phyloP scores from a whole-genome alignment of 2,797 vertebrate genomes.

The Spinibarbus caldwelli region DNA sequence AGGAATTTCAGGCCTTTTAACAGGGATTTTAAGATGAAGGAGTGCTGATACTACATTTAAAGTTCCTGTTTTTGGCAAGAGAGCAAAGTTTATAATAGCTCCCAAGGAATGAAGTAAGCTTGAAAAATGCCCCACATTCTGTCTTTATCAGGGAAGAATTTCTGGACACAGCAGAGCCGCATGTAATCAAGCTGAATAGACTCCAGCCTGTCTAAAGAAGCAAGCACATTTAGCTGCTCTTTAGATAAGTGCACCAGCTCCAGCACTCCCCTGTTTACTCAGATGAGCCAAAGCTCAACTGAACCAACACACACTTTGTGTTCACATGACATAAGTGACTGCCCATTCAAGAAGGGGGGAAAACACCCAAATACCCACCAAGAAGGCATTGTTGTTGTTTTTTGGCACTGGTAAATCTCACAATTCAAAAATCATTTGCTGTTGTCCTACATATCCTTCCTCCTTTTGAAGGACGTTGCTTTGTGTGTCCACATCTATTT shows the following conservation, averaged over 20 bases:
- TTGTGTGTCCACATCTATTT: conserved; percentile 62
- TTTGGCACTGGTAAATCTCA: conserved; percentile 38
- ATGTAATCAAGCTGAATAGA: conserved; percentile 55
- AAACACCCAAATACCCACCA: conserved; percentile 50
- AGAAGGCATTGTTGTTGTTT: conserved; percentile 65
- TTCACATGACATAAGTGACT: conserved; percentile 72
- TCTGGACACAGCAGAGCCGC: conserved; percentile 26
- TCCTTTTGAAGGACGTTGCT: conserved; percentile 55
- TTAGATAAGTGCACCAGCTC: conserved; percentile 55
- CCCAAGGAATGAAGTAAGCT: background rate
- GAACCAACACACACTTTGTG: conserved; percentile 57
- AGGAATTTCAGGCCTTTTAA: conserved; percentile 18
- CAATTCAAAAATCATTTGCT: conserved; percentile 56
- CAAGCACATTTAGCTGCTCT: conserved; percentile 55
- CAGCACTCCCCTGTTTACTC: conserved; percentile 52
- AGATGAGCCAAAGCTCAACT: conserved; percentile 54
- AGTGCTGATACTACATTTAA: background rate
- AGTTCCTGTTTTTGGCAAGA: conserved; percentile 24
- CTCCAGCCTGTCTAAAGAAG: conserved; percentile 51
- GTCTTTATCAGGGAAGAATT: conserved; percentile 50
- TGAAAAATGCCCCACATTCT: conserved; percentile 58
- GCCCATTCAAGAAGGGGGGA: conserved; percentile 57
- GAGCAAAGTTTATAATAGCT: conserved; percentile 10
- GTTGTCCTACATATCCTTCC: conserved; percentile 65
- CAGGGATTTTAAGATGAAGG: conserved; percentile 4